phyloP scores from a whole-genome alignment of 2,797 vertebrate species.

The Ctenosaura bakeri region DNA sequence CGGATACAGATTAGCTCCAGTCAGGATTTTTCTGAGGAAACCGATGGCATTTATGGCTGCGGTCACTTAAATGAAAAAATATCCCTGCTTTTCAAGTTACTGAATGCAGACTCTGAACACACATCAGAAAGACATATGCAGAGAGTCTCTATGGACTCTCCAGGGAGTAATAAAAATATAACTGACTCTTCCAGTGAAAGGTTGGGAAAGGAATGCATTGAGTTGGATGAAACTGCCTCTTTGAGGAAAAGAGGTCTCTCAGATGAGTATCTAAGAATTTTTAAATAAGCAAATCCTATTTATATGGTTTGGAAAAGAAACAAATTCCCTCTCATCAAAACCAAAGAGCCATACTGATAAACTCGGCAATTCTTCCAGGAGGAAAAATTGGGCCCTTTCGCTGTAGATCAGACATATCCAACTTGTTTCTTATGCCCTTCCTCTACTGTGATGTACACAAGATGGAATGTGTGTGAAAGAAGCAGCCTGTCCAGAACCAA shows the following conservation, averaged over 20 bases:
- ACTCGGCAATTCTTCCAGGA: slow-evolving; percentile 9
- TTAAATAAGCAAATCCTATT: neutral
- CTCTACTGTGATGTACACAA: neutral
- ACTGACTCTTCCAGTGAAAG: neutral
- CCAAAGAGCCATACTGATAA: slow-evolving; percentile 4
- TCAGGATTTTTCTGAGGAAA: slow-evolving; percentile 18
- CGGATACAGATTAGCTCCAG: neutral
- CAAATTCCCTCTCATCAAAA: neutral
- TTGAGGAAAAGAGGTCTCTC: neutral
- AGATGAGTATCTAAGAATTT: neutral
- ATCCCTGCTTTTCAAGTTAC: slow-evolving; percentile 11
- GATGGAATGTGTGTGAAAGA: neutral
- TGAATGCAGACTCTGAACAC: neutral
- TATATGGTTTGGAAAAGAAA: neutral
- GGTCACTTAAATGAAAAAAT: slow-evolving; percentile 6
- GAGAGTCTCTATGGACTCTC: slow-evolving; percentile 2
- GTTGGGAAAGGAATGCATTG: neutral
- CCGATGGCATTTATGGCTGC: neutral
- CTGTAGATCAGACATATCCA: neutral
- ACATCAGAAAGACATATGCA: neutral
- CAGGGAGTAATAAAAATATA: neutral
- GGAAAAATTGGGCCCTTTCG: neutral
- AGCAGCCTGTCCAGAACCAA: slow-evolving; percentile 7
- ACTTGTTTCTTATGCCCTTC: neutral
- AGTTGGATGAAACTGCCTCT: neutral